phyloP scores from a whole-genome alignment of 2,113 vertebrate species.

The Mungos mungo region DNA sequence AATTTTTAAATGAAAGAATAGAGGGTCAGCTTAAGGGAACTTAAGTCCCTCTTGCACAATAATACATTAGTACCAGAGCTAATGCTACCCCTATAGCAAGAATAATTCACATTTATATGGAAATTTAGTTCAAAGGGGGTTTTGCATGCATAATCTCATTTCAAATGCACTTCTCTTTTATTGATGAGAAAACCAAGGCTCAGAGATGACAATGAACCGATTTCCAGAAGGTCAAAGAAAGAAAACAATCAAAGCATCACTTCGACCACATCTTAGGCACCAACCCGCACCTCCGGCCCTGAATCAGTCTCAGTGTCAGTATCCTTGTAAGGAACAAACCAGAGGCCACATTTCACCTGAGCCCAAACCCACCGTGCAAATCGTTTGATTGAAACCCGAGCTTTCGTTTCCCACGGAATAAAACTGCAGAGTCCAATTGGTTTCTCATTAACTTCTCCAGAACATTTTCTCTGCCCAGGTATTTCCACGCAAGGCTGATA shows the following conservation, averaged over 20 bases:
- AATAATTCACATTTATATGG: background rate
- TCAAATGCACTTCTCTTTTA: conserved; percentile 43
- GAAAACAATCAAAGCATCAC: background rate
- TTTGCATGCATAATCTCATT: background rate
- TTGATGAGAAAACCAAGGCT: conserved; percentile 19
- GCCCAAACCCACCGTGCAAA: background rate
- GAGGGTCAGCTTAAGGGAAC: background rate
- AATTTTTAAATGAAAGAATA: background rate
- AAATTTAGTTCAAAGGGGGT: background rate
- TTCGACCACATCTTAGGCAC: background rate
- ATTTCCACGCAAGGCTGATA: background rate
- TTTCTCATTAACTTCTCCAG: conserved; percentile 30
- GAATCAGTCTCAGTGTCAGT: background rate
- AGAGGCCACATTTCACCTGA: background rate
- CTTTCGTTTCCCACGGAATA: conserved; percentile 30
- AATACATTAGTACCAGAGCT: background rate
- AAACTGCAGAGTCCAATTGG: conserved; percentile 9
- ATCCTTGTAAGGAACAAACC: background rate
- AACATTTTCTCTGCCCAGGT: conserved; percentile 8
- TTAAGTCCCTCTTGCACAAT: background rate
- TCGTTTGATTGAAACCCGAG: background rate
- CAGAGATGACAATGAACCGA: background rate
- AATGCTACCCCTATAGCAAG: background rate
- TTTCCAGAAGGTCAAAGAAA: conserved; percentile 17
- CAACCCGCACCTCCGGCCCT: background rate